Base-by-base conservation (phyloP, 2,113 vertebrate genomes). In the Cisticola juncidis region DNA sequence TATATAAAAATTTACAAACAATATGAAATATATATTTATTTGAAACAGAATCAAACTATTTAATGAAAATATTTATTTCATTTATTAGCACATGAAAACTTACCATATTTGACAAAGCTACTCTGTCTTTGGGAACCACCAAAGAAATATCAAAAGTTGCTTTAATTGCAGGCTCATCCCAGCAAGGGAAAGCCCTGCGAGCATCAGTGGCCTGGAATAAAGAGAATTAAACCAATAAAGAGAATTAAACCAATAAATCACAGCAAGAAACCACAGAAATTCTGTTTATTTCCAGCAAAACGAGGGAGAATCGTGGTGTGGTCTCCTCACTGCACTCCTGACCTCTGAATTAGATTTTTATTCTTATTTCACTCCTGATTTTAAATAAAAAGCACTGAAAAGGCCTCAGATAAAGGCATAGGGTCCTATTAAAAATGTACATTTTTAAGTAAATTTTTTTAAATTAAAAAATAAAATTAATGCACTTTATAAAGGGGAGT, bases 91-190 rank as follows among this genome's bases (percentile, higher is more conserved):
- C 15, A 14, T 5, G 23, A 20, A 7, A 74, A 78, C 98, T 82
- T 98, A 99, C 99, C 99, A 99, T 99, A 96, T 99, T 99, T 94
- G 99, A 99, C 98, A 99, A 98, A 98, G 99, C 99, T 85, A 99
- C 98, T 95, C 99, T 98, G 97, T 99, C 99, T 98, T 99, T 99
- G 94, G 99, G 99, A 97, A 99, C 99, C 89, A 99, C 98, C 97
- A 99, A 97, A 35, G 98, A 98, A 96, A 99, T 99, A 97, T 99
- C 99, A 98, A 99, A 99, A 18, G 99, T 99, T 95, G 99, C 99
- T 98, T 99, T 99, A 91, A 99, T 99, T 38, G 99, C 99, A 72
- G 99, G 99, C 88, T 99, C 99, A 45, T 99, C 99, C 99, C 99
- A 99, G 97, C 99, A 99, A 90, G 99, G 99, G 97, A 99, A 99